Conservation (phyloP, 1,140 invertebrate genomes). For the Acromyrmex heyeri region DNA sequence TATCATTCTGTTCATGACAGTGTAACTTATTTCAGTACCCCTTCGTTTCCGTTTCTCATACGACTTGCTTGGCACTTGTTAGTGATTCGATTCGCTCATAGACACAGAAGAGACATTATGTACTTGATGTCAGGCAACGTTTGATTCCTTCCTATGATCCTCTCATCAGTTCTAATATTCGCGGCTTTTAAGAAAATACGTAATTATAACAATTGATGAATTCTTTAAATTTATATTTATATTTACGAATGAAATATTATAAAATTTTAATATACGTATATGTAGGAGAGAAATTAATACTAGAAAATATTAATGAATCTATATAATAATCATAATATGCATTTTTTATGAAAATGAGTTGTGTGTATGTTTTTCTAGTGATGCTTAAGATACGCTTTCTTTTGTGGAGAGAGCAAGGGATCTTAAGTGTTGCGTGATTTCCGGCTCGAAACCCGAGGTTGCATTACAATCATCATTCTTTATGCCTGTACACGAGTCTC, state of each 20-base stretch:
- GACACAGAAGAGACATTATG: not conserved
- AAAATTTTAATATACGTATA: not conserved
- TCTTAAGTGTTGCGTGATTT: constrained; percentile 75
- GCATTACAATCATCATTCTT: constrained; percentile 73
- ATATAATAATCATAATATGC: not conserved
- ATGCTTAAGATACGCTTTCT: constrained; percentile 60
- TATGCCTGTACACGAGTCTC: constrained; percentile 66
- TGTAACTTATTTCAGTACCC: not conserved
- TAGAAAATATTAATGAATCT: not conserved
- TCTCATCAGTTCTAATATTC: not conserved
- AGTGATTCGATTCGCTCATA: not conserved
- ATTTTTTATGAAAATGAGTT: not conserved
- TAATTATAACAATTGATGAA: not conserved
- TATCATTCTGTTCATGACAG: not conserved
- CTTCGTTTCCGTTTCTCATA: constrained; percentile 5
- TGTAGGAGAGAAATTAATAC: not conserved
- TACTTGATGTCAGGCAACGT: not conserved
- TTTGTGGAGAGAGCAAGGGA: constrained; percentile 32
- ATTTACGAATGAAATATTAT: not conserved
- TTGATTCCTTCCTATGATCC: not conserved
- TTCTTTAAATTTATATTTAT: not conserved
- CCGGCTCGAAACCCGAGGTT: constrained; percentile 67
- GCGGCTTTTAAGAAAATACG: not conserved
- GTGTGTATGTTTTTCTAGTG: constrained; percentile 47
- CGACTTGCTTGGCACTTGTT: not conserved